Conservation (phyloP, 1,140 invertebrate genomes). For the Trachymyrmex septentrionalis region DNA sequence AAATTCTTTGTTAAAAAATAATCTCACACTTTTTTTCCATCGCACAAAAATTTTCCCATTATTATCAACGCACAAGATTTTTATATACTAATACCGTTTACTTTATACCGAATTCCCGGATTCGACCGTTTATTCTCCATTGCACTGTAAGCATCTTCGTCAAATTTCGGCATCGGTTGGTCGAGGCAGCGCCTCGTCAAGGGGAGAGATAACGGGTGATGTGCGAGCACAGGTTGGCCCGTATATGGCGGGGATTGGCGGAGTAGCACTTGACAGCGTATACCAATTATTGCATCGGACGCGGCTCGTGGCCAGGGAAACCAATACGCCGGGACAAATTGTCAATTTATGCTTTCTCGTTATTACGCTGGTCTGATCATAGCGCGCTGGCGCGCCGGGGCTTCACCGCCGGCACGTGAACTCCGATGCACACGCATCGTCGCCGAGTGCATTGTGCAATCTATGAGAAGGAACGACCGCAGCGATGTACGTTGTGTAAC, state of each 20-base stretch:
- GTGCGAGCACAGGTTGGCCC: conserved; percentile 25
- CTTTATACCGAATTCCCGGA: neutral
- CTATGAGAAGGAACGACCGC: conserved; percentile 54
- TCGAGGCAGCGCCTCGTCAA: conserved; percentile 8
- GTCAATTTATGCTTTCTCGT: conserved; percentile 84
- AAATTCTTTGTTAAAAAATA: too few relatives aligned
- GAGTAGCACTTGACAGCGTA: conserved; percentile 72
- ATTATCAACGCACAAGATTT: neutral
- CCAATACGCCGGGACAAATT: conserved; percentile 80
- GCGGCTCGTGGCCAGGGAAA: conserved; percentile 65
- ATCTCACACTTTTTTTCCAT: too few relatives aligned
- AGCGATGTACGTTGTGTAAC: conserved; percentile 35
- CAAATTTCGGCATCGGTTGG: conserved; percentile 35
- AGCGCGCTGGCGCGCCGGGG: conserved; percentile 58
- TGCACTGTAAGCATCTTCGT: conserved; percentile 23
- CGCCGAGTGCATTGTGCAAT: conserved; percentile 66
- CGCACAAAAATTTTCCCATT: neutral
- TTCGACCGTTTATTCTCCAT: neutral
- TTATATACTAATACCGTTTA: neutral
- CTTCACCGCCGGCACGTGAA: conserved; percentile 35
- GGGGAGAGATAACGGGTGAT: conserved; percentile 45
- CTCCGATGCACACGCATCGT: conserved; percentile 65
- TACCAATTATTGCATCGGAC: conserved; percentile 80
- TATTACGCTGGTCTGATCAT: conserved; percentile 81
- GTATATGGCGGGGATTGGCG: neutral